These are phyloP conservation scores for Pseudomyrmex cubaensis DNA, from an alignment of 1,140 invertebrate genomes.

Conservation along the genomic window DNA sequence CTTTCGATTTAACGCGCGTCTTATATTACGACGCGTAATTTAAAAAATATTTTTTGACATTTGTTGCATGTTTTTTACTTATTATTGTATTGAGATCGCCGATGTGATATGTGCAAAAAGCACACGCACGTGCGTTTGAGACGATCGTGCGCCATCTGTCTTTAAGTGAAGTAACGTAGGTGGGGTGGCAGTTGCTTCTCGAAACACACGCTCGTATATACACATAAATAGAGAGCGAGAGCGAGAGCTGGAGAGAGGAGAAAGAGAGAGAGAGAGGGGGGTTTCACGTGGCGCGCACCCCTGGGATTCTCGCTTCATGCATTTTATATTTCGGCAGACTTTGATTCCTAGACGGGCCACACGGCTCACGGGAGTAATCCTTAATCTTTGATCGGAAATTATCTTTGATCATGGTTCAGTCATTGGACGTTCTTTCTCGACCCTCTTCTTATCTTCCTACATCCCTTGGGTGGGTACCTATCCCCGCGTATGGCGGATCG, in stretches of 20 bases:
- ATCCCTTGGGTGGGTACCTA: conserved; percentile 48
- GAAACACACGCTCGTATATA: conserved; percentile 31
- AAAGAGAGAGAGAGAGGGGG: not conserved
- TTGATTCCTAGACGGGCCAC: conserved; percentile 81
- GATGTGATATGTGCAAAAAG: conserved; percentile 39
- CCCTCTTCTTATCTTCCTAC: conserved; percentile 59
- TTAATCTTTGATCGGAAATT: conserved; percentile 83
- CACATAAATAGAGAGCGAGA: not conserved
- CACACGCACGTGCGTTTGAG: conserved; percentile 42
- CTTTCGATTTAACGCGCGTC: too few relatives aligned
- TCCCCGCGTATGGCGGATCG: conserved; percentile 4
- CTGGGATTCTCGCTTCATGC: conserved; percentile 81
- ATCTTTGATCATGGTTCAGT: conserved; percentile 81
- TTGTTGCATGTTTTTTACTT: not conserved
- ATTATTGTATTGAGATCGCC: conserved; percentile 17
- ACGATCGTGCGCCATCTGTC: conserved; percentile 32
- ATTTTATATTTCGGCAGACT: conserved; percentile 83
- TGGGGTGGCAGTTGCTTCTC: conserved; percentile 15
- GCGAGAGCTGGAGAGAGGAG: not conserved
- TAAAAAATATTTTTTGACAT: not conserved
- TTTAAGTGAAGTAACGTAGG: conserved; percentile 28
- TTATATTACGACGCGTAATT: not conserved
- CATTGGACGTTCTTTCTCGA: conserved; percentile 64
- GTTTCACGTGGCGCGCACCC: conserved; percentile 60
- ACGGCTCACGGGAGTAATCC: conserved; percentile 77